Base-by-base conservation (phyloP, 2,888 invertebrate genomes). In the Allacma fusca region DNA sequence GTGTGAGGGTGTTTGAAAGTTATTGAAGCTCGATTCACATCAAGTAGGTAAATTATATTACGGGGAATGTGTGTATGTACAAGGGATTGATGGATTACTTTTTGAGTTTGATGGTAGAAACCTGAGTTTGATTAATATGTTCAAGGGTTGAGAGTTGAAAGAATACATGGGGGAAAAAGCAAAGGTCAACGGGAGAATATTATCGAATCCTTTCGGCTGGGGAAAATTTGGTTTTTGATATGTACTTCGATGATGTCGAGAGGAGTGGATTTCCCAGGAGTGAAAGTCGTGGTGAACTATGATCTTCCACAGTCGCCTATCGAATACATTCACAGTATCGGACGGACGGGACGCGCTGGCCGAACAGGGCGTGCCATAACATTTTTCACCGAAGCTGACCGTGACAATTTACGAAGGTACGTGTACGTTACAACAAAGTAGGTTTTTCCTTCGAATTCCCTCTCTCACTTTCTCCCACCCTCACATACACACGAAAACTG, bases 181-280 rank as follows among this genome's bases (percentile, higher is more conserved):
- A 96, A 97, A 85, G 88, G 91, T 40, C 93, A 97, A 92, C 91
- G 98, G 74, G 97, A 98, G 86, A 94, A 94, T 86, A 94, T 95
- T 21, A 94, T 98, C 16, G 91, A 92, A 81, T 91, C 93, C 81
- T 98, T 98, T 88, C 92, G 97, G 65, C 91, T 93, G 86, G 97
- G 98, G 0, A 92, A 93, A 87, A 93, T 97, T 83, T 98, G 97
- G 97, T 93, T 98, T 75, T 89, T 99, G 75, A 94, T 99, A 83
- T 98, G 97, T 87, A 98, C 98, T 0, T 98, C 98, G 87, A 89
- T 99, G 82, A 93, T 98, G 94, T 94, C 96, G 0, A 91, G 98
- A 82, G 98, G 98, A 81, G 94, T 98, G 81, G 98, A 98, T 88
- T 97, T 98, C 87, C 95, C 95, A 85, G 96, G 96, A 0, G 96